Percentiles rank a stretch among this genome's conserved stretches.
Evolutionary conservation across 2,888 invertebrate species (phyloP).

Genomic region (Pardosa pseudoannulata): DNA sequence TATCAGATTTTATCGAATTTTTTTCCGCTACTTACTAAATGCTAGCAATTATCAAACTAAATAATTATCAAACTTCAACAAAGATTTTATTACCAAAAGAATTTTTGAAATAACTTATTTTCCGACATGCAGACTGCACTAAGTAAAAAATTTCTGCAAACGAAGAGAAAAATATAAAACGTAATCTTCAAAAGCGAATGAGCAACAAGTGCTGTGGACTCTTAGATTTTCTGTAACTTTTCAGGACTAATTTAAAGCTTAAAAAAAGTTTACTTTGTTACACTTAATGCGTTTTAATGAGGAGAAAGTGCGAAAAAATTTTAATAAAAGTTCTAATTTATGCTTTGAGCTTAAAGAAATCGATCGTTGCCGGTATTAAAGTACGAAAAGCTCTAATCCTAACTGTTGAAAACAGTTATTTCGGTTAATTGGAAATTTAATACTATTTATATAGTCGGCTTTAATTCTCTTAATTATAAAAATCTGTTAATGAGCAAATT

Average conservation of each 20-base stretch:
- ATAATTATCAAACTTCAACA: too few relatives aligned
- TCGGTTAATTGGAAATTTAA: constrained; percentile 66
- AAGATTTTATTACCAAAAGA: background rate
- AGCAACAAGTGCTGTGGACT: constrained; percentile 50
- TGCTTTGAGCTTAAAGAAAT: constrained; percentile 54
- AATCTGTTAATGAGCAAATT: constrained; percentile 64
- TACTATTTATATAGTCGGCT: constrained; percentile 47
- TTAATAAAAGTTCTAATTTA: constrained; percentile 56
- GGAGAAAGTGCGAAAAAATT: constrained; percentile 41
- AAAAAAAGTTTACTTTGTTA: constrained; percentile 47
- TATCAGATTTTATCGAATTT: too few relatives aligned
- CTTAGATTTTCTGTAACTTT: constrained; percentile 46
- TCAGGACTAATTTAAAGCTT: constrained; percentile 26
- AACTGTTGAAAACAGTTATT: constrained; percentile 40
- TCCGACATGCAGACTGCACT: background rate
- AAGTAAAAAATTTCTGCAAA: background rate
- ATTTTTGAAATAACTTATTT: constrained; percentile 7
- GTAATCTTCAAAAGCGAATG: constrained; percentile 32
- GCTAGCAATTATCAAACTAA: too few relatives aligned
- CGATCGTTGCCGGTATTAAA: constrained; percentile 45
- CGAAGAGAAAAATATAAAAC: constrained; percentile 36
- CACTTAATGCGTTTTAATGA: constrained; percentile 55
- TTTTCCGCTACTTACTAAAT: too few relatives aligned
- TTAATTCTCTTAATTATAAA: constrained; percentile 48
- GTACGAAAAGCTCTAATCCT: constrained; percentile 46